Conservation (phyloP, 2,888 invertebrate genomes). For the Petrolisthes manimaculis region DNA sequence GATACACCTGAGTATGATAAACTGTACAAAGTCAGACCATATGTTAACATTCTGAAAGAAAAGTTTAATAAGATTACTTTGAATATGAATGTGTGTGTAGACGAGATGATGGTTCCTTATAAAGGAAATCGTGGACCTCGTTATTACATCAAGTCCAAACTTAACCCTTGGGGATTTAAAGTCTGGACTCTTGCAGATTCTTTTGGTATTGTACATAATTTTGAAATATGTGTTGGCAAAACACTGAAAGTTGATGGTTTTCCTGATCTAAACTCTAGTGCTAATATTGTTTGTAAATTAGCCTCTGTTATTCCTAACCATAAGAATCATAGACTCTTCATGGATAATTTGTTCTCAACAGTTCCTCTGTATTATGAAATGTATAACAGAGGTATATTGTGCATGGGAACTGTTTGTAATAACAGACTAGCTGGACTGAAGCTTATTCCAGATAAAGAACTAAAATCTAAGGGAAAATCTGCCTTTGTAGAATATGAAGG, state of each 20-base stretch:
- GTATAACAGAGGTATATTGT: constrained; percentile 36
- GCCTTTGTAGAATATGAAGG: constrained; percentile 42
- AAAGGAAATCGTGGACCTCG: no score
- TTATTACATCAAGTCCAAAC: no score
- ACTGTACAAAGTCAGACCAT: no score
- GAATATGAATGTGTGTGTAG: no score
- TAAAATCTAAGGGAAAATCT: constrained; percentile 45
- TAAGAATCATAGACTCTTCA: constrained; percentile 32
- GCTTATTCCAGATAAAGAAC: constrained; percentile 30
- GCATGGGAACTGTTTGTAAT: constrained; percentile 34
- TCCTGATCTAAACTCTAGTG: constrained; percentile 18
- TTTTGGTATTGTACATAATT: no score
- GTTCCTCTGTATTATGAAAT: constrained; percentile 41
- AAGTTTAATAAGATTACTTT: no score
- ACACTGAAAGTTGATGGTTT: constrained; percentile 33
- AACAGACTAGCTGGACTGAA: constrained; percentile 42
- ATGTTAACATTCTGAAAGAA: no score
- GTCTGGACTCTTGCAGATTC: no score
- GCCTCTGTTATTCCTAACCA: constrained; percentile 35
- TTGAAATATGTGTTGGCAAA: no score
- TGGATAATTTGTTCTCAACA: constrained; percentile 42
- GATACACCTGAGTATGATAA: no score
- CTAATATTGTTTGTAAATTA: constrained; percentile 31
- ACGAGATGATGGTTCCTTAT: no score
- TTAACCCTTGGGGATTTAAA: no score